Evolutionary conservation across 2,888 invertebrate species (phyloP).

Genomic region (Nephrotoma guestfalica): DNA sequence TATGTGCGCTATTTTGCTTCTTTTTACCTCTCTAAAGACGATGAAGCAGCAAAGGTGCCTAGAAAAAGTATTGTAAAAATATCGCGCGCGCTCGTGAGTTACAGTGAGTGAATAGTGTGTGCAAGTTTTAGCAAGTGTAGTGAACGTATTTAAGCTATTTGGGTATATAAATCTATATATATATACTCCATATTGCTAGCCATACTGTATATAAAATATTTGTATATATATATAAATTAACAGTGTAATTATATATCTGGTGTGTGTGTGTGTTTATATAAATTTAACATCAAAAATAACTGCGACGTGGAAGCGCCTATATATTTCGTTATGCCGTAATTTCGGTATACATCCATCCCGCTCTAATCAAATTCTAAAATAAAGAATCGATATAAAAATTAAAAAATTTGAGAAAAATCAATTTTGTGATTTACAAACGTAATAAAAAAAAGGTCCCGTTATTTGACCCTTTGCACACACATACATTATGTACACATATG

Average conservation of each 20-base stretch:
- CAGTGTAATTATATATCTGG: not conserved
- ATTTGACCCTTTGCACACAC: conserved; percentile 1
- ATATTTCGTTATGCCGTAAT: not conserved
- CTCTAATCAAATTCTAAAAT: not conserved
- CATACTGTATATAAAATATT: not conserved
- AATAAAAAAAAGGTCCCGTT: not conserved
- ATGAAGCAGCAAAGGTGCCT: not conserved
- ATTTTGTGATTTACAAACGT: not conserved
- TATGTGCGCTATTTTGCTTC: not conserved
- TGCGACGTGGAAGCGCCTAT: conserved; percentile 6
- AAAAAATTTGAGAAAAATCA: not conserved
- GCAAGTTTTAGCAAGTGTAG: not conserved
- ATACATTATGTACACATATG: not conserved
- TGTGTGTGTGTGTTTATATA: not conserved
- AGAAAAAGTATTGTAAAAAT: not conserved
- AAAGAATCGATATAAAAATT: not conserved
- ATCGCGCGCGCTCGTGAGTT: not conserved
- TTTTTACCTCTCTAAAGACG: not conserved
- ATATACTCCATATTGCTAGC: not conserved
- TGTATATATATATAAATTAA: not conserved
- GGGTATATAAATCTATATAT: not conserved
- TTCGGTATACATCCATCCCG: not conserved
- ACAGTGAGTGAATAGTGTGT: not conserved
- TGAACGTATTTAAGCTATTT: not conserved
- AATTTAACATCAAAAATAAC: not conserved